These are phyloP conservation scores for Pardosa pseudoannulata DNA, from an alignment of 2,888 invertebrate genomes.

Conservation along the genomic window DNA sequence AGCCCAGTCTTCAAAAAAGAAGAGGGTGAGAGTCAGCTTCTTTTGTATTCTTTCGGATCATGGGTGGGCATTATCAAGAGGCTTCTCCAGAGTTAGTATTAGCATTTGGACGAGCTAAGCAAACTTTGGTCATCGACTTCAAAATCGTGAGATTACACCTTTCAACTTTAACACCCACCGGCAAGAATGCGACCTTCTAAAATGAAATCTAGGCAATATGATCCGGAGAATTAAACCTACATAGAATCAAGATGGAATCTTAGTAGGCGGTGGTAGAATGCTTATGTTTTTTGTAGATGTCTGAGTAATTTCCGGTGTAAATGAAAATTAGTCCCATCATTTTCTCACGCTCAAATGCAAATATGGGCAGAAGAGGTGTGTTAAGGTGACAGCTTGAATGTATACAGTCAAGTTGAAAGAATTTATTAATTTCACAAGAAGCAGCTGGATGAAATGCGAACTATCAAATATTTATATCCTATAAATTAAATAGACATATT, in stretches of 20 bases:
- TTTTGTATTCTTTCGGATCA: conserved; percentile 24
- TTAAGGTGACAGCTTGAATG: too few relatives aligned
- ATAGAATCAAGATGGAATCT: neutral
- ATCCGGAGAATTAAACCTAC: conserved; percentile 19
- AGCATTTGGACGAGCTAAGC: conserved; percentile 52
- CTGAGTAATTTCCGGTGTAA: too few relatives aligned
- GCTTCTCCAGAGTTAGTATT: conserved; percentile 30
- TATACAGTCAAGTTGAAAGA: too few relatives aligned
- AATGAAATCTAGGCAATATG: neutral
- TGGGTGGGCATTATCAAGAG: conserved; percentile 60
- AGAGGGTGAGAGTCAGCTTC: conserved; percentile 26
- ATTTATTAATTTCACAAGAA: too few relatives aligned
- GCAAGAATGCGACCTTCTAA: conserved; percentile 27
- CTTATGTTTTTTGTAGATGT: too few relatives aligned
- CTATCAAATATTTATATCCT: too few relatives aligned
- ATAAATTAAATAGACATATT: too few relatives aligned
- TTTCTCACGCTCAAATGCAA: too few relatives aligned
- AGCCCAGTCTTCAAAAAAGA: conserved; percentile 8
- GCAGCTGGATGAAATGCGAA: too few relatives aligned
- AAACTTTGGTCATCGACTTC: conserved; percentile 43
- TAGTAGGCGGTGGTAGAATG: conserved; percentile 26
- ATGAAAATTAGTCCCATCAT: too few relatives aligned
- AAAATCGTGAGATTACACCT: conserved; percentile 56
- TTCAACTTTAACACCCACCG: conserved; percentile 52
- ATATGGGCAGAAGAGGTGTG: too few relatives aligned